These are phyloP conservation scores for Furnarius figulus DNA, from an alignment of 2,113 vertebrate genomes.

Conservation along the genomic window DNA sequence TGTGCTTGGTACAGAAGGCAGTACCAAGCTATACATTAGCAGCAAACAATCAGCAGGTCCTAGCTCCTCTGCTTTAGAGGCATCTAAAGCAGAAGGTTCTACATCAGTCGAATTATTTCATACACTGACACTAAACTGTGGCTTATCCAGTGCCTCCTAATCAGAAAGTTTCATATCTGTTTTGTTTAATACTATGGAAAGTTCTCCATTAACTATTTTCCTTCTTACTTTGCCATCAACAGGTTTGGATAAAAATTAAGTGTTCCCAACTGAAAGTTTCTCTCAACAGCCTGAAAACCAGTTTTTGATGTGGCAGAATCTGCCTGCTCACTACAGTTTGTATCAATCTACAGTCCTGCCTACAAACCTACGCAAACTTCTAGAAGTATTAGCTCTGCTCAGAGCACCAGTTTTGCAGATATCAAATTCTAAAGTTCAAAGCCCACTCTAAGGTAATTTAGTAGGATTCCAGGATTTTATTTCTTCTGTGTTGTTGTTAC, in stretches of 20 bases:
- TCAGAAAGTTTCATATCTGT: neutral
- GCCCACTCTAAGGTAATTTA: neutral
- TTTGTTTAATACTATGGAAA: neutral
- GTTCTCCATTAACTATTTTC: neutral
- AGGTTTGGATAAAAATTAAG: neutral
- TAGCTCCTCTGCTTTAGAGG: neutral
- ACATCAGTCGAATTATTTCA: neutral
- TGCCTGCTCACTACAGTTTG: neutral
- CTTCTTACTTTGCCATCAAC: neutral
- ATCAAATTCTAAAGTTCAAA: neutral
- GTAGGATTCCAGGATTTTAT: neutral
- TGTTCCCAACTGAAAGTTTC: neutral
- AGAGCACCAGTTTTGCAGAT: neutral
- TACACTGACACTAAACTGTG: neutral
- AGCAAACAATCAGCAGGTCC: neutral
- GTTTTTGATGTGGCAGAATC: neutral
- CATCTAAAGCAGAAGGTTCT: neutral
- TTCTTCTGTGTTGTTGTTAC: neutral
- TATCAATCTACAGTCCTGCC: neutral
- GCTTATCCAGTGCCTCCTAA: neutral
- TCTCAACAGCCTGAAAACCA: constrained; percentile 13
- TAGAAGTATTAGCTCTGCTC: neutral
- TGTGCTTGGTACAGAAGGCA: neutral
- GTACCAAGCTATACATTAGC: neutral
- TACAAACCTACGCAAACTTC: constrained; percentile 29